Conservation (phyloP, 2,888 invertebrate genomes). For the Pimpla rufipes region DNA sequence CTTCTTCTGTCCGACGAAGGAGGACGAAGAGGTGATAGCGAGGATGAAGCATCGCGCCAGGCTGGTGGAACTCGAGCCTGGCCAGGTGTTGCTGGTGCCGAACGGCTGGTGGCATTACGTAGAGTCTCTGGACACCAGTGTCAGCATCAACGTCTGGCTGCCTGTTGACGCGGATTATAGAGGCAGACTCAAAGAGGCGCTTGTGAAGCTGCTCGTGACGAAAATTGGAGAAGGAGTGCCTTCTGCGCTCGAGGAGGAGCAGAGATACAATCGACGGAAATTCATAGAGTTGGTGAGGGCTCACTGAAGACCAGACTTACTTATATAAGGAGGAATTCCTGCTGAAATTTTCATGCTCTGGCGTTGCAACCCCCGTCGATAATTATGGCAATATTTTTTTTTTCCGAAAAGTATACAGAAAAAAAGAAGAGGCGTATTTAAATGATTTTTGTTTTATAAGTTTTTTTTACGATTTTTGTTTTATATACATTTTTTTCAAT, state of each 20-base stretch:
- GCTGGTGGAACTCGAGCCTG: conserved; percentile 91
- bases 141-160: conserved; percentile 92
- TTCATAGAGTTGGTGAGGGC: conserved; percentile 77
- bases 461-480: no score
- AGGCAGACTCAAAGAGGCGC: conserved; percentile 81
- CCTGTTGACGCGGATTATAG: conserved; percentile 88
- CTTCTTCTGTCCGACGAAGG: conserved; percentile 89
- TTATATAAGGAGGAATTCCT: no score
- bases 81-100: conserved; percentile 96
- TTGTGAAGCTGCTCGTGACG: conserved; percentile 80
- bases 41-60: conserved; percentile 85
- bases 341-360: no score
- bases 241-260: conserved; percentile 67
- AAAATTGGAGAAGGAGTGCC: conserved; percentile 76
- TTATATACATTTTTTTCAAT: no score
- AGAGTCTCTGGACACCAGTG: conserved; percentile 87
- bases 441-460: no score
- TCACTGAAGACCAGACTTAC: background rate
- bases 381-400: no score
- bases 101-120: conserved; percentile 99
- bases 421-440: no score
- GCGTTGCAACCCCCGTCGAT: no score
- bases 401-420: no score
- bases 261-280: conserved; percentile 69
- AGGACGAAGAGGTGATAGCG: conserved; percentile 86